Percentiles rank a stretch among this genome's conserved stretches.
Evolutionary conservation across 2,113 vertebrate species (phyloP).

Genomic region (Phalacrocorax pelagicus): DNA sequence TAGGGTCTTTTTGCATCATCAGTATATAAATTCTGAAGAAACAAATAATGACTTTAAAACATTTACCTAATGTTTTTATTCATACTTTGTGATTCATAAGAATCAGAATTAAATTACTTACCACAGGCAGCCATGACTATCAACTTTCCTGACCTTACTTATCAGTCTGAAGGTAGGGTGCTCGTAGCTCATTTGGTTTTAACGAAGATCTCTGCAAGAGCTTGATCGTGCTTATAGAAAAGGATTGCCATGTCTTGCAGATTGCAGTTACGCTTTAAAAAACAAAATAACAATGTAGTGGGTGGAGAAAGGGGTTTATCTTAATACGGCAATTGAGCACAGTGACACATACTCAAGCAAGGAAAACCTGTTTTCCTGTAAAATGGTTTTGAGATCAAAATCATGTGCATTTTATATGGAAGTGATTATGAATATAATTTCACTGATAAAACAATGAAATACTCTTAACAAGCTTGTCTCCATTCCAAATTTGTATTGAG

Average conservation of each 20-base stretch:
- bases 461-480: neutral
- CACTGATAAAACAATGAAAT: neutral
- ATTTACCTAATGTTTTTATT: neutral
- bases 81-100: neutral
- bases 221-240: neutral
- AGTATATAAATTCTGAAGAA: neutral
- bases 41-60: neutral
- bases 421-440: neutral
- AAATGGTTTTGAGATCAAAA: neutral
- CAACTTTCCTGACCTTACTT: neutral
- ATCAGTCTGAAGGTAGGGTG: neutral
- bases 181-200: neutral
- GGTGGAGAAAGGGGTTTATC: neutral
- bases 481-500: neutral
- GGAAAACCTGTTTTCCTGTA: neutral
- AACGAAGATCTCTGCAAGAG: neutral
- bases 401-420: neutral
- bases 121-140: neutral
- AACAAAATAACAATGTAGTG: neutral
- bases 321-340: neutral
- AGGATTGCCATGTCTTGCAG: neutral
- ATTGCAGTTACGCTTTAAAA: neutral
- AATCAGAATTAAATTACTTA: neutral
- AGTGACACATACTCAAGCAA: neutral
- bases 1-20: neutral